These are phyloP conservation scores for Odontesthes bonariensis DNA, from an alignment of 2,113 vertebrate genomes.

Conservation along the genomic window DNA sequence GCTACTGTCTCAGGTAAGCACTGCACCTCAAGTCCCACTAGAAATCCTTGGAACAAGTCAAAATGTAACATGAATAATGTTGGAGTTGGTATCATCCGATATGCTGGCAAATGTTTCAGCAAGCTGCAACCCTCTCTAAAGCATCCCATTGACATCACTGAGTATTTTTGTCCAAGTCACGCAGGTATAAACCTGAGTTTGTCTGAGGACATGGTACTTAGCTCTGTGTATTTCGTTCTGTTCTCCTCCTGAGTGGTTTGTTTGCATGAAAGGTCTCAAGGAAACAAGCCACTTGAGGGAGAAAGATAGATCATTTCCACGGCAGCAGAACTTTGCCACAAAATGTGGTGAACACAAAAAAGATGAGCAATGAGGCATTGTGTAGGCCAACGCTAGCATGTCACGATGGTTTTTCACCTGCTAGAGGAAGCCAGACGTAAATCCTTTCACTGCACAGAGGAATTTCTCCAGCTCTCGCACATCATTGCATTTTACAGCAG, in stretches of 20 bases:
- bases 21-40: background rate
- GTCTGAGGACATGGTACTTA: constrained; percentile 10
- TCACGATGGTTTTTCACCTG: constrained; percentile 31
- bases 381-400: constrained; percentile 16
- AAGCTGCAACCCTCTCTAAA: background rate
- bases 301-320: constrained; percentile 46
- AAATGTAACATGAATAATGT: background rate
- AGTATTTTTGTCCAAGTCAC: constrained; percentile 5
- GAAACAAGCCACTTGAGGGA: constrained; percentile 25
- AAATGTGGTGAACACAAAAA: constrained; percentile 39
- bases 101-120: background rate
- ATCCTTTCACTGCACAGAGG: constrained; percentile 43
- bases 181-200: constrained; percentile 5
- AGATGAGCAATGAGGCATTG: constrained; percentile 48
- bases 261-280: background rate
- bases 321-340: constrained; percentile 24
- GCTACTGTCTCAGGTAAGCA: background rate
- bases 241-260: constrained; percentile 8
- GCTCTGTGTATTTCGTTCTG: constrained; percentile 8
- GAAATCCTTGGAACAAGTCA: constrained; percentile 13
- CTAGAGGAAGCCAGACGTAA: constrained; percentile 30
- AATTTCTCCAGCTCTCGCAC: constrained; percentile 66
- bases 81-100: background rate
- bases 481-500: constrained; percentile 63
- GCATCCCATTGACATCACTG: background rate